phyloP scores from a whole-genome alignment of 2,797 vertebrate species.

The Parauchenoglanis punctatus region DNA sequence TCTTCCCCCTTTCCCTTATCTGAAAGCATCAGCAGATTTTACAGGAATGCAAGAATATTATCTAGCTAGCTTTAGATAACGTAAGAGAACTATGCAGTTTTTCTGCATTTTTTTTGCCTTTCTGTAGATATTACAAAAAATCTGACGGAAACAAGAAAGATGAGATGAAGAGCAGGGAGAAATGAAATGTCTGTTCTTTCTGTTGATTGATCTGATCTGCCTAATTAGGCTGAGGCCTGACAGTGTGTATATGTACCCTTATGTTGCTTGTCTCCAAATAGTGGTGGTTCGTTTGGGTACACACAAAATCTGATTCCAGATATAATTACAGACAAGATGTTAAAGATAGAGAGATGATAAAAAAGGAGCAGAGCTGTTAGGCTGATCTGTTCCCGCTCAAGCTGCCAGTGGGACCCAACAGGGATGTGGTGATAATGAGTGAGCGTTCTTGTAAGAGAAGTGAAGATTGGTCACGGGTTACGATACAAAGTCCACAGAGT shows the following conservation, averaged over 20 bases:
- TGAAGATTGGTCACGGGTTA: not conserved
- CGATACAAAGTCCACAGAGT: too few relatives aligned
- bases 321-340: slow-evolving; percentile 19
- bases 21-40: not conserved
- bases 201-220: slow-evolving; percentile 68
- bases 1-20: too few relatives aligned
- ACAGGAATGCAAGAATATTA: not conserved
- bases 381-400: slow-evolving; percentile 22
- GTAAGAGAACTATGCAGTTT: not conserved
- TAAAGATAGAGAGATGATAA: not conserved
- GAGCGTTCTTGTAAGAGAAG: not conserved
- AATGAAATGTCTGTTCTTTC: not conserved
- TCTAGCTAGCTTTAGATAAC: not conserved
- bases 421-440: slow-evolving; percentile 16
- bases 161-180: slow-evolving; percentile 17
- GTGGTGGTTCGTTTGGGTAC: slow-evolving; percentile 66
- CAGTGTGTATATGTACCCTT: slow-evolving; percentile 59
- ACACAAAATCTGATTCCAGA: slow-evolving; percentile 59
- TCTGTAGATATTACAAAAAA: not conserved
- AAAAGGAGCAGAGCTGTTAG: not conserved
- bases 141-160: not conserved
- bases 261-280: slow-evolving; percentile 68
- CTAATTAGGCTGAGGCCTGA: slow-evolving; percentile 69
- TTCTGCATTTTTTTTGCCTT: not conserved
- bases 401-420: slow-evolving; percentile 6